Conservation (phyloP, 2,113 vertebrate species). For the Herpailurus yagouaroundi region DNA sequence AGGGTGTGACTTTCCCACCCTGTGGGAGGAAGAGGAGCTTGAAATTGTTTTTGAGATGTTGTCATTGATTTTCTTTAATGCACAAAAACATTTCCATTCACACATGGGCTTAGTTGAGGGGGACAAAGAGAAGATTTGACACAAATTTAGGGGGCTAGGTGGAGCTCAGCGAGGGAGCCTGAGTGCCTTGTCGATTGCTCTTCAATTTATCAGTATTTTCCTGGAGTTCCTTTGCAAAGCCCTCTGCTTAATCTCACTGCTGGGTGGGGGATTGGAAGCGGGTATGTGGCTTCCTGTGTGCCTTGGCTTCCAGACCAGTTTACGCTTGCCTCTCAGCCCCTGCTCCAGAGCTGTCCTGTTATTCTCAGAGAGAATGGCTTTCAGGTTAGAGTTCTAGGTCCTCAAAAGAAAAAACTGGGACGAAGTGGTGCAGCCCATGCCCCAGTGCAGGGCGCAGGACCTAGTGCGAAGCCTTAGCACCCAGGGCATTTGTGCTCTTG, state of each 20-base stretch:
- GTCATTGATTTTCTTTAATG: slow-evolving; percentile 82
- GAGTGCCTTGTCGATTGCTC: slow-evolving; percentile 60
- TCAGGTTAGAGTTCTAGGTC: not conserved
- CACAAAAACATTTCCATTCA: slow-evolving; percentile 65
- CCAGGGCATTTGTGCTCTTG: rapidly evolving
- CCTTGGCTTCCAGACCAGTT: slow-evolving; percentile 30
- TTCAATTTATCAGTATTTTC: slow-evolving; percentile 80
- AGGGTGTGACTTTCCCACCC: slow-evolving; percentile 63
- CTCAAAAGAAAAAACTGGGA: not conserved
- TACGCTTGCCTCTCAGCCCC: not conserved
- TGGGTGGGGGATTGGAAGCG: not conserved
- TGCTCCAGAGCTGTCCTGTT: not conserved
- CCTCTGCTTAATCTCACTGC: slow-evolving; percentile 58
- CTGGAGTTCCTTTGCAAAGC: slow-evolving; percentile 76
- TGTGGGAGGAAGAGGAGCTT: slow-evolving; percentile 62
- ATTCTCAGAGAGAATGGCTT: not conserved
- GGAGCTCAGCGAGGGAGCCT: slow-evolving; percentile 66
- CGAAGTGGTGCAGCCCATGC: not conserved
- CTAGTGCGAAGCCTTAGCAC: rapidly evolving
- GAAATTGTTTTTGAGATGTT: slow-evolving; percentile 77
- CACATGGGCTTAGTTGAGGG: slow-evolving; percentile 43
- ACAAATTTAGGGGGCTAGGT: slow-evolving; percentile 67
- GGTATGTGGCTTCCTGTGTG: not conserved
- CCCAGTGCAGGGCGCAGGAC: not conserved
- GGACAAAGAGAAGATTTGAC: slow-evolving; percentile 63